Conservation (phyloP, 2,888 invertebrate species). For the Chirona hameri region DNA sequence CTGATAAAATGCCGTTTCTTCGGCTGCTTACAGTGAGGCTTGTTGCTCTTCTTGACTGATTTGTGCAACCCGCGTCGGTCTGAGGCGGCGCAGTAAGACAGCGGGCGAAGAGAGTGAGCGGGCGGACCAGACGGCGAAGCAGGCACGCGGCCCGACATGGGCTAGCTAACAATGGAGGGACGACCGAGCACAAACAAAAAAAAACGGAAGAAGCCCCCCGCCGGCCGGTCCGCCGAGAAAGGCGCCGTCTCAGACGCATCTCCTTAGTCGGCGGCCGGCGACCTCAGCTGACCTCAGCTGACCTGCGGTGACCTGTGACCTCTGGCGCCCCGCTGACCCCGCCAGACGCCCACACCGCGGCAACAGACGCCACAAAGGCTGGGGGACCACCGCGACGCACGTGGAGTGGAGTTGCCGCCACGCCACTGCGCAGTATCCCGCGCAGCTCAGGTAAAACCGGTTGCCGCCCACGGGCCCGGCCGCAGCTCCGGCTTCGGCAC, state of each 20-base stretch:
- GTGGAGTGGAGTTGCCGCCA: background rate
- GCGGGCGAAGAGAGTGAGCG: slow-evolving; percentile 37
- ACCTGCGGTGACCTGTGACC: background rate
- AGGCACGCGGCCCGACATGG: background rate
- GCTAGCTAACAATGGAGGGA: background rate
- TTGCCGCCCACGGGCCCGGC: slow-evolving; percentile 1
- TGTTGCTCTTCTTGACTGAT: slow-evolving; percentile 67
- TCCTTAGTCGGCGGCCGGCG: background rate
- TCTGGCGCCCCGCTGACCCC: background rate
- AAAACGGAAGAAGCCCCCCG: background rate
- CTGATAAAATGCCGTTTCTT: slow-evolving; percentile 50
- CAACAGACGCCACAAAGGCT: background rate
- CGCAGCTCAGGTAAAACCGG: background rate
- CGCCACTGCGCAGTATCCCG: background rate
- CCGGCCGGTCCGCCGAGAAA: background rate
- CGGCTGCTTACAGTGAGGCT: slow-evolving; percentile 72
- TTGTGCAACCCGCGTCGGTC: background rate
- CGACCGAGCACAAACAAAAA: background rate
- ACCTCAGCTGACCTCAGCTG: background rate
- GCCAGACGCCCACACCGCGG: background rate
- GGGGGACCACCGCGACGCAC: background rate
- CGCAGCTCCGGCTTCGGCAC: too few species aligned
- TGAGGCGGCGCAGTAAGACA: background rate
- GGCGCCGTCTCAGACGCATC: too few species aligned
- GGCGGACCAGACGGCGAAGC: background rate